Evolutionary conservation across 2,888 invertebrate genomes (phyloP).

Genomic region (Deroplatys truncata): DNA sequence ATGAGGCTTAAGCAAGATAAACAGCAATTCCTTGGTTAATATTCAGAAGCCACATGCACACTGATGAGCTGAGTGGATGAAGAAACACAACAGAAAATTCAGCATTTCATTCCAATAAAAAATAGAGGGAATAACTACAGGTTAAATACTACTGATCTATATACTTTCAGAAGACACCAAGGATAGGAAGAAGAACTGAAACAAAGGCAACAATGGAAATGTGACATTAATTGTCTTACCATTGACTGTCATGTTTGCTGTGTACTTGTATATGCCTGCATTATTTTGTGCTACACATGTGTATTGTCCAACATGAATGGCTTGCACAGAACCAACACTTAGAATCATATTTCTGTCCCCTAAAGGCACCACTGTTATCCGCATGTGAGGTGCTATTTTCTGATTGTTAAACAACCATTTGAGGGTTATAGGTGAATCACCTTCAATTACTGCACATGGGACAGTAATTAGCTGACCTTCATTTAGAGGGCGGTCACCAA

Average conservation of each 20-base stretch:
- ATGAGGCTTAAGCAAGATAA: background rate
- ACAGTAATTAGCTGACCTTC: constrained; percentile 61
- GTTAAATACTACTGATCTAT: background rate
- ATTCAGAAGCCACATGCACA: background rate
- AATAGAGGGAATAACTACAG: background rate
- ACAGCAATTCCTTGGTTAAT: background rate
- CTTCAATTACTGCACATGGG: constrained; percentile 56
- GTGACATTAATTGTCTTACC: constrained; percentile 9
- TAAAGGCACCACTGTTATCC: constrained; percentile 26
- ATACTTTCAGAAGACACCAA: background rate
- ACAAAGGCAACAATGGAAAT: background rate
- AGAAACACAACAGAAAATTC: background rate
- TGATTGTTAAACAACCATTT: constrained; percentile 64
- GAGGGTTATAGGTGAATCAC: constrained; percentile 70
- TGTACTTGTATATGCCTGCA: constrained; percentile 51
- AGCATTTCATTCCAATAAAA: background rate
- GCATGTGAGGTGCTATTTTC: constrained; percentile 49
- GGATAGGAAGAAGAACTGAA: background rate
- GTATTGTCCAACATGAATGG: constrained; percentile 69
- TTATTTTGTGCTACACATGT: constrained; percentile 68
- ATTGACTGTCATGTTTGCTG: constrained; percentile 24
- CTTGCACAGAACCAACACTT: constrained; percentile 65
- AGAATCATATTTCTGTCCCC: constrained; percentile 58
- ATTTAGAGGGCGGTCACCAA: constrained; percentile 59
- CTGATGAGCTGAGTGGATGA: background rate